Conservation (phyloP, 2,797 vertebrate species). For the Leptodactylus fallax region DNA sequence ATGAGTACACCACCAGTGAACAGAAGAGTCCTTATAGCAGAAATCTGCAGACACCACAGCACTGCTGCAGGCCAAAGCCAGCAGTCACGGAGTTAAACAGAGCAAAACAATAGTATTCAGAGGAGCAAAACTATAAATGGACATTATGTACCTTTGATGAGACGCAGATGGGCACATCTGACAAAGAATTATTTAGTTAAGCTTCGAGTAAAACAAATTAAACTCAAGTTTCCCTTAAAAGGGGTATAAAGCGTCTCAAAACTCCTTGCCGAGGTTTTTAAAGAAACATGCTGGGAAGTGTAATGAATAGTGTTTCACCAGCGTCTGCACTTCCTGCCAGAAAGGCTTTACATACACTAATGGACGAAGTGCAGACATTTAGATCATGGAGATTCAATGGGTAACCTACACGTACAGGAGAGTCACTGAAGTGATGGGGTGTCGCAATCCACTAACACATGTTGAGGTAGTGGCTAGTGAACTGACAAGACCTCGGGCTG, state of each 20-base stretch:
- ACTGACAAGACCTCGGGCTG: slow-evolving; percentile 62
- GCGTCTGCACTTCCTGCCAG: not conserved
- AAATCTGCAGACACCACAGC: not conserved
- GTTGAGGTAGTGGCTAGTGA: not conserved
- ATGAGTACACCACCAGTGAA: not conserved
- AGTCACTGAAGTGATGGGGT: not conserved
- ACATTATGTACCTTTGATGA: slow-evolving; percentile 62
- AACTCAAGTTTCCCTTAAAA: slow-evolving; percentile 56
- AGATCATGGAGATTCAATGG: not conserved
- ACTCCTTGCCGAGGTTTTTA: slow-evolving; percentile 18
- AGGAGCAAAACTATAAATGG: slow-evolving; percentile 61
- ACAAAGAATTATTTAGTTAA: slow-evolving; percentile 59
- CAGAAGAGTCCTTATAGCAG: not conserved
- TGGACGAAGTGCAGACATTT: not conserved
- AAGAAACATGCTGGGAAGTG: not conserved
- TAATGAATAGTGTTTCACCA: not conserved
- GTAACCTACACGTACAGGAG: not conserved
- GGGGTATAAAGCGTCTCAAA: slow-evolving; percentile 48
- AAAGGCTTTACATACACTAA: not conserved
- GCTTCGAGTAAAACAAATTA: slow-evolving; percentile 54
- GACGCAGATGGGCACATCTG: slow-evolving; percentile 57
- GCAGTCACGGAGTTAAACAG: slow-evolving; percentile 41
- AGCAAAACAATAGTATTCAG: slow-evolving; percentile 54
- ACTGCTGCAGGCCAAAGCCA: not conserved
- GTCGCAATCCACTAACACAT: too few species aligned